phyloP scores from a whole-genome alignment of 2,888 invertebrate species.

The Drosophila atripex region DNA sequence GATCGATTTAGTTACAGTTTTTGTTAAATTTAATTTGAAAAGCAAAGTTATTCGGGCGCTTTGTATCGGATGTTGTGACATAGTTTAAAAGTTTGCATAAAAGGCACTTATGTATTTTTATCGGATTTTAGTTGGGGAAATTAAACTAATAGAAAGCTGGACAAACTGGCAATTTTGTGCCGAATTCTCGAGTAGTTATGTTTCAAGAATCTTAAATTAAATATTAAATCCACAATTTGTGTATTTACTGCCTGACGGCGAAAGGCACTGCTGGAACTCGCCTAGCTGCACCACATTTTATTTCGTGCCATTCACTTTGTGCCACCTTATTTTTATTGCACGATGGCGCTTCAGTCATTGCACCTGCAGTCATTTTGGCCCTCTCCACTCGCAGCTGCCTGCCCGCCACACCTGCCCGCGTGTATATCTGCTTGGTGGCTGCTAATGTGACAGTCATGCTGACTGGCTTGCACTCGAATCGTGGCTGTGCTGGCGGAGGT shows the following conservation, averaged over 20 bases:
- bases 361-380: conserved; percentile 69
- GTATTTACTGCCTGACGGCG: conserved; percentile 4
- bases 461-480: conserved; percentile 70
- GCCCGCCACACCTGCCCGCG: conserved; percentile 1
- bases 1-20: conserved; percentile 2
- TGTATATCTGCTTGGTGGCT: conserved; percentile 42
- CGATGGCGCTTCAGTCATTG: conserved; percentile 66
- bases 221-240: conserved; percentile 20
- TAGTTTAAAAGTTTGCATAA: background rate
- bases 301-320: conserved; percentile 24
- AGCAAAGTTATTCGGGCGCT: background rate
- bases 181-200: background rate
- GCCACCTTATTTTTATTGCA: conserved; percentile 64
- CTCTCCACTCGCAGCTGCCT: conserved; percentile 4
- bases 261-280: conserved; percentile 16
- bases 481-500: conserved; percentile 47
- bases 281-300: conserved; percentile 20
- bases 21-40: background rate
- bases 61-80: background rate
- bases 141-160: background rate
- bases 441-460: conserved; percentile 78
- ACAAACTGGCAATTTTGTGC: background rate
- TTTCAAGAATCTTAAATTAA: conserved; percentile 15
- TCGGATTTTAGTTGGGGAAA: background rate
- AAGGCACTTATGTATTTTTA: background rate